These are phyloP conservation scores for Styela plicata DNA, from an alignment of 23 tunicate species.

Conservation along the genomic window DNA sequence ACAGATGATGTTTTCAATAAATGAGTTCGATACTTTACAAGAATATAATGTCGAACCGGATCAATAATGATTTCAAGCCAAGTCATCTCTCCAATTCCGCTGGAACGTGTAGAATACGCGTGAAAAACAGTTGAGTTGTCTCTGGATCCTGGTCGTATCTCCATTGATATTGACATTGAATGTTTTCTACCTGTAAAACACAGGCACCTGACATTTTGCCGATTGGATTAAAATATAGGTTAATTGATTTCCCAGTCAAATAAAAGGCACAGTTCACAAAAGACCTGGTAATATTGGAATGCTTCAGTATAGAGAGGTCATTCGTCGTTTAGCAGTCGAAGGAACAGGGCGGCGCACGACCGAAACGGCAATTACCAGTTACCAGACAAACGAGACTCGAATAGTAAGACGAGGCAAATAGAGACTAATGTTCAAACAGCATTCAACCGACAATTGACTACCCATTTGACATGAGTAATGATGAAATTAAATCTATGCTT, in stretches of 20 bases:
- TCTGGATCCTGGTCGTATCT: conserved; percentile 9
- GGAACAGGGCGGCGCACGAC: neutral
- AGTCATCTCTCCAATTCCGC: neutral
- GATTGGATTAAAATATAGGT: too few species aligned
- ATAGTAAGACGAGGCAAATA: too few species aligned
- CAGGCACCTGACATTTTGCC: neutral
- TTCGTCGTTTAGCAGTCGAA: neutral
- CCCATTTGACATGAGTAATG: too few species aligned
- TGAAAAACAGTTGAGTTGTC: neutral
- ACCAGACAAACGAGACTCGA: too few species aligned
- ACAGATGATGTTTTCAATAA: neutral
- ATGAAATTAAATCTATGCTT: too few species aligned
- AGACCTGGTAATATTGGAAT: too few species aligned
- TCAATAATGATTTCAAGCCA: conserved; percentile 7
- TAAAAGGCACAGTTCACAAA: too few species aligned
- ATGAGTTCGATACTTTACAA: neutral
- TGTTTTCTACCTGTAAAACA: neutral
- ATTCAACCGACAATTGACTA: too few species aligned
- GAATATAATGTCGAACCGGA: neutral
- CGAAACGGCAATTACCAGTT: neutral
- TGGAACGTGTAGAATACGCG: neutral
- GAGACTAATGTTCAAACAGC: too few species aligned
- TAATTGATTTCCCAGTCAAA: too few species aligned
- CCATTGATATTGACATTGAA: conserved; percentile 1
- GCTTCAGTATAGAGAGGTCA: too few species aligned